These are phyloP conservation scores for Harpagoxenus sublaevis DNA, from an alignment of 2,888 invertebrate genomes.

Conservation along the genomic window DNA sequence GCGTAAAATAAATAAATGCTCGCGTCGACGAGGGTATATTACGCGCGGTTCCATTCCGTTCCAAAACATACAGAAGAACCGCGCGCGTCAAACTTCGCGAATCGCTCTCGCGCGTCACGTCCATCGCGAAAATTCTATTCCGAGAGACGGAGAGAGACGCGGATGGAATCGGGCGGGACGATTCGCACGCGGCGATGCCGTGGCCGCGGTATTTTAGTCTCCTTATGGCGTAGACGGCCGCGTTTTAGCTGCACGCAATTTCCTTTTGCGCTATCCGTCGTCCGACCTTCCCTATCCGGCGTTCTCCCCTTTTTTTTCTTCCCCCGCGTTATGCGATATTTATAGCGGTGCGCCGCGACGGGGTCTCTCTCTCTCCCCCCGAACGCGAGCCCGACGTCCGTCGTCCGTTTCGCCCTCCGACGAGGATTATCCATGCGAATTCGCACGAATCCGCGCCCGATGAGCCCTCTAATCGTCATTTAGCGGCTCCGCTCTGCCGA, in stretches of 20 bases:
- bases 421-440: not conserved
- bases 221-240: slow-evolving; percentile 16
- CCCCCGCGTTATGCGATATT: slow-evolving; percentile 12
- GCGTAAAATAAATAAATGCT: too few relatives aligned
- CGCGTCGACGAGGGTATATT: not conserved
- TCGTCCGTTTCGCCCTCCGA: not conserved
- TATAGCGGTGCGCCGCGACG: not conserved
- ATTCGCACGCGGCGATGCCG: not conserved
- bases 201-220: slow-evolving; percentile 2
- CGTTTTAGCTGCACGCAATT: not conserved
- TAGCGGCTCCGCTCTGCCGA: not conserved
- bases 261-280: not conserved
- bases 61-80: not conserved
- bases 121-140: slow-evolving; percentile 5
- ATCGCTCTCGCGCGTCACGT: not conserved
- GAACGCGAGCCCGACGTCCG: not conserved
- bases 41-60: too few relatives aligned
- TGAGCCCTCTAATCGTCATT: not conserved
- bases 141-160: not conserved
- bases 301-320: not conserved
- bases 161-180: not conserved
- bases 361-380: not conserved
- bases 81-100: not conserved
- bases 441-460: not conserved
- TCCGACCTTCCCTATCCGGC: not conserved